Evolutionary conservation across 2,888 invertebrate genomes (phyloP), one percentile per base, ranked within the genome.

Genomic region (Gymnosoma rotundatum): DNA sequence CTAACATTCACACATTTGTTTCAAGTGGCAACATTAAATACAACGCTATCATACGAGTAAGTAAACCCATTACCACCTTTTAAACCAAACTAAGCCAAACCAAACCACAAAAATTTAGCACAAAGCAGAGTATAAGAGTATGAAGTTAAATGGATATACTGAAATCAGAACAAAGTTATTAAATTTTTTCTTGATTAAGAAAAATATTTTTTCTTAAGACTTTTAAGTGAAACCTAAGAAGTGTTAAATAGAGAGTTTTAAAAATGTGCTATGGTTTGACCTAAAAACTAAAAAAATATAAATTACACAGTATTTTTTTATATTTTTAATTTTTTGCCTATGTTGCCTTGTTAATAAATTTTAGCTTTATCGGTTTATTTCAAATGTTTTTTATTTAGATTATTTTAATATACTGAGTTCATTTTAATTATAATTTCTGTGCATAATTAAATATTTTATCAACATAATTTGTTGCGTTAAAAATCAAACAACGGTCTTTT

Each of bases 111-210:
- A 58, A 70, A 58, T 70, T n/a, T 32, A 72, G 38, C 18, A 52
- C 48, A 72, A 20, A 50, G 58, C 38, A 61, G 2, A 67, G 58
- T 67, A 50, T 48, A 50, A 50, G 7, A 66, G 50, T 36, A 36
- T 58, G 36, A 75, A 66, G 54, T 36, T 2, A 25, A 32, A 32
- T 5, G 58, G 58, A 12, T 36, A 58, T 25, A 67, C 58, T n/a
- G 36, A 76, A 76, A 67, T 76, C 75, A 76, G 75, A 50, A 50
- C 75, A 76, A 50, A 67, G 25, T 66, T 66, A 45, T 56, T 54
- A 50, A 64, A 42, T 25, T 21, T 54, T 69, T 69, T 38, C 18
- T 14, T 21, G 42, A n/a, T 10, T 9, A 58, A 21, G 14, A n/a
- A 42, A 21, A 25, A n/a, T 18, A 25, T 12, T 18, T 64, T n/a